A percentile compares a stretch with the other conserved stretches of the same genome.
Conservation (phyloP, 1,140 invertebrate genomes). For the Limonius californicus region DNA sequence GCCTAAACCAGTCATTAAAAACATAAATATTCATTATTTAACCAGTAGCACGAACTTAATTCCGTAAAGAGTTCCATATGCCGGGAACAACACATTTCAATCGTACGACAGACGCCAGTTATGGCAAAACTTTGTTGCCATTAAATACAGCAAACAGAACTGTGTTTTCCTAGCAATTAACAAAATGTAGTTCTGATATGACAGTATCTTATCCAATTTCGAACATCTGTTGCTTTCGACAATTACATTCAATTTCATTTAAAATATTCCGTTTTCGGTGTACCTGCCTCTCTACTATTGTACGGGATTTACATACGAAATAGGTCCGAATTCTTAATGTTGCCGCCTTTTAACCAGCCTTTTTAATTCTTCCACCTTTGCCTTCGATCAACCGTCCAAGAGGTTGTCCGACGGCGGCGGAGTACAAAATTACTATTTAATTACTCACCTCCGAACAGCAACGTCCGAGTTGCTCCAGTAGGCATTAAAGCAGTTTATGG, state of each 20-base stretch:
- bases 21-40: conserved; percentile 33
- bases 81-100: conserved; percentile 28
- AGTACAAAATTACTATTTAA: too few species aligned
- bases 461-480: too few species aligned
- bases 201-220: conserved; percentile 34
- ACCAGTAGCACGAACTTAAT: conserved; percentile 27
- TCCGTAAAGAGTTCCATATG: conserved; percentile 30
- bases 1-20: conserved; percentile 21
- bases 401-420: too few species aligned
- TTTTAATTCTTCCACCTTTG: too few species aligned
- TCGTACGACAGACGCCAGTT: conserved; percentile 27
- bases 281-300: too few species aligned
- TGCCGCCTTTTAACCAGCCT: not conserved
- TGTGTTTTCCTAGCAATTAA: conserved; percentile 31
- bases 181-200: conserved; percentile 29
- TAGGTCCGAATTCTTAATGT: not conserved
- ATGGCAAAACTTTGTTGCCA: conserved; percentile 27
- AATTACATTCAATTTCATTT: conserved; percentile 1
- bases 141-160: conserved; percentile 17
- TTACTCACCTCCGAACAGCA: too few species aligned
- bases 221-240: conserved; percentile 32
- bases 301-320: too few species aligned
- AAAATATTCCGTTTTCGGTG: not conserved
- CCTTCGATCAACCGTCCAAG: too few species aligned
- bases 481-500: conserved; percentile 21